Conservation (phyloP, 1,140 invertebrate genomes). For the Oscheius sp. region DNA sequence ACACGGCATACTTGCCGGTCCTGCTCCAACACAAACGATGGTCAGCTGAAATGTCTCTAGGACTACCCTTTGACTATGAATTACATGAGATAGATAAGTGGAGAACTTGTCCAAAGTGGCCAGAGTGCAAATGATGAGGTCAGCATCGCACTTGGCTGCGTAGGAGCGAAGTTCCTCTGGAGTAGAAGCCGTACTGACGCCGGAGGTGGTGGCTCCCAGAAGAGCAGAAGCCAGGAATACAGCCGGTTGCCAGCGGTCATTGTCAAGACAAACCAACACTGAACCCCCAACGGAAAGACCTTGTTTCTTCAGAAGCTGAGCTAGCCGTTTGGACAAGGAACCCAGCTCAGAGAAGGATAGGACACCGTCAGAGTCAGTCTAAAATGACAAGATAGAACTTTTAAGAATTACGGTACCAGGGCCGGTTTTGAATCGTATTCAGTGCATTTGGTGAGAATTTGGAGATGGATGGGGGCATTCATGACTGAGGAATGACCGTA, state of each 20-base stretch:
- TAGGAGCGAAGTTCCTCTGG: conserved; percentile 37
- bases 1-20: background rate
- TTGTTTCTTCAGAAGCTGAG: background rate
- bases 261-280: conserved; percentile 11
- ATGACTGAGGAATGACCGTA: no score
- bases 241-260: conserved; percentile 41
- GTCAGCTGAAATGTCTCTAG: background rate
- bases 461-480: background rate
- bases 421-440: background rate
- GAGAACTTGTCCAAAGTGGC: background rate
- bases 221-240: conserved; percentile 45
- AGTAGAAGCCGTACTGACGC: conserved; percentile 35
- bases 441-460: background rate
- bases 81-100: background rate
- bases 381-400: background rate
- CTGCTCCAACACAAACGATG: background rate
- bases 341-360: background rate
- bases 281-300: background rate
- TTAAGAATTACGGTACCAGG: background rate
- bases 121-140: conserved; percentile 15
- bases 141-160: background rate
- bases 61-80: background rate
- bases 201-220: conserved; percentile 42
- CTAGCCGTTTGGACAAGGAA: background rate
- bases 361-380: background rate